Evolutionary conservation across 2,797 vertebrate species (phyloP).

Genomic region (Hyperoplus immaculatus): DNA sequence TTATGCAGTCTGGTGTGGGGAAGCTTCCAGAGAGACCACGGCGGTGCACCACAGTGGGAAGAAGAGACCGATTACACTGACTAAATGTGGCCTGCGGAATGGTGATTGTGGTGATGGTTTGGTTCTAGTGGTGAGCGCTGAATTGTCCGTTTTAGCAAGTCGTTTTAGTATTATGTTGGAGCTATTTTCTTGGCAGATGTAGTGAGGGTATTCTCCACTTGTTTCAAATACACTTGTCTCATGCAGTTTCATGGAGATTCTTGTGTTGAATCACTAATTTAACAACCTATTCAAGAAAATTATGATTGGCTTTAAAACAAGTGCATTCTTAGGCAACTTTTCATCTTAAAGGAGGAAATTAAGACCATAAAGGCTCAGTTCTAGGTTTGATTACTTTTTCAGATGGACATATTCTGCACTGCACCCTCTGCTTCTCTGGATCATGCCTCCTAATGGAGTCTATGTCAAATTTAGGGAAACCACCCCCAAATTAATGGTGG

Average conservation of each 20-base stretch:
- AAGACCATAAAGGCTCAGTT: neutral
- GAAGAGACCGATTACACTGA: constrained; percentile 74
- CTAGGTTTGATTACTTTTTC: constrained; percentile 9
- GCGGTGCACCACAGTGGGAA: constrained; percentile 81
- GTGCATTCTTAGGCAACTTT: neutral
- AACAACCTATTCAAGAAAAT: neutral
- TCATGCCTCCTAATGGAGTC: constrained; percentile 19
- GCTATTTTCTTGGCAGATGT: constrained; percentile 47
- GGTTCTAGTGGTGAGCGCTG: constrained; percentile 56
- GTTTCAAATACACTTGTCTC: constrained; percentile 67
- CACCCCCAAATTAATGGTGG: constrained; percentile 43
- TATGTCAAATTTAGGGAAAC: constrained; percentile 36
- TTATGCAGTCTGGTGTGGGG: constrained; percentile 77
- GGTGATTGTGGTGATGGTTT: constrained; percentile 73
- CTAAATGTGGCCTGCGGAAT: constrained; percentile 79
- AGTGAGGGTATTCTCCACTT: constrained; percentile 48
- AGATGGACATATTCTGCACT: neutral
- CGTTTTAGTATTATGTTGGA: constrained; percentile 54
- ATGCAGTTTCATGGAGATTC: neutral
- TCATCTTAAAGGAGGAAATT: neutral
- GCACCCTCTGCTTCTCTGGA: neutral
- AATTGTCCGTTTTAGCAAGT: constrained; percentile 55
- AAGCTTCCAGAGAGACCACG: constrained; percentile 75
- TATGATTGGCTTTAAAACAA: constrained; percentile 5
- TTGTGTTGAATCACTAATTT: neutral